phyloP scores from a whole-genome alignment of 2,797 vertebrate species.

The Hydrophis major region DNA sequence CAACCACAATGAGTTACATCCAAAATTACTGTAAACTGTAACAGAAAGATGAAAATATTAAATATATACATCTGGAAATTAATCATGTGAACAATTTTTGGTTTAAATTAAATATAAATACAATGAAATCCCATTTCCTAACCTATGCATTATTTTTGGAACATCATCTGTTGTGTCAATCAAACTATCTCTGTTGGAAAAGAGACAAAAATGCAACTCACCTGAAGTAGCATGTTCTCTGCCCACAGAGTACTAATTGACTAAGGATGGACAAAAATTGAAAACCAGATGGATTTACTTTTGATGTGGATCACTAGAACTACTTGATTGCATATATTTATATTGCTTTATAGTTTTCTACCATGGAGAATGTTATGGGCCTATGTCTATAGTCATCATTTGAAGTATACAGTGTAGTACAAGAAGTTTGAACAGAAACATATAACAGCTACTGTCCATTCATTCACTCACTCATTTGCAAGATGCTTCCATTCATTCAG shows the following conservation, averaged over 20 bases:
- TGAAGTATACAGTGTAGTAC: background rate
- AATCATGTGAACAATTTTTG: background rate
- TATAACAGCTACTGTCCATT: background rate
- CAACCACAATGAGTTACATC: no score
- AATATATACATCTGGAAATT: background rate
- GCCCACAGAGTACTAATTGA: background rate
- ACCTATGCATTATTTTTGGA: background rate
- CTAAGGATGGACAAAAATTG: background rate
- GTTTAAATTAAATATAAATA: background rate
- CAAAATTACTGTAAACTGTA: background rate
- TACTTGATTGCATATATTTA: background rate
- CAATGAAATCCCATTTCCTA: background rate
- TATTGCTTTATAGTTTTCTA: background rate
- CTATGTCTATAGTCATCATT: background rate
- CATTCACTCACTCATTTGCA: background rate
- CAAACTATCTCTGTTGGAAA: background rate
- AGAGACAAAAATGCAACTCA: background rate
- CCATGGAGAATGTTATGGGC: background rate
- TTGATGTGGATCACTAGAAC: background rate
- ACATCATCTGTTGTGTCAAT: background rate
- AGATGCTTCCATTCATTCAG: background rate
- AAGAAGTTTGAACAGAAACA: background rate
- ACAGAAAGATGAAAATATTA: background rate
- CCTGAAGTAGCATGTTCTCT: background rate
- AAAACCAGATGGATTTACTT: background rate